Evolutionary conservation across 2,797 vertebrate genomes (phyloP).

Genomic region (Ctenopoma kingsleyae): DNA sequence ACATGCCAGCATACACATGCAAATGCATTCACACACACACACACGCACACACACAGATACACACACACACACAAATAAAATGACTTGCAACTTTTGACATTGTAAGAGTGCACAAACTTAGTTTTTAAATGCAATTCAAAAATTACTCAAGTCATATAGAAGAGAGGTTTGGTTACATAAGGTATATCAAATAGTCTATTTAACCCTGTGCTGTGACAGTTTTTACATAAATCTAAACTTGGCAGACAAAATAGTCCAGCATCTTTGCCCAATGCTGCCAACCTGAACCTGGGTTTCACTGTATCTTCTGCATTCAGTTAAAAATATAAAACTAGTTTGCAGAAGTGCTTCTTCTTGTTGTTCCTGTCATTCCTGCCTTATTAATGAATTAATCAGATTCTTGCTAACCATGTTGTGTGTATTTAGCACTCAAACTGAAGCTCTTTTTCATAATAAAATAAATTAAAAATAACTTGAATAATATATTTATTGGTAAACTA

Average conservation of each 20-base stretch:
- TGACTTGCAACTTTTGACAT: conserved; percentile 37
- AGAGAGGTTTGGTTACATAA: conserved; percentile 33
- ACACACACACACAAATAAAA: conserved; percentile 57
- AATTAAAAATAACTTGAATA: too few species aligned
- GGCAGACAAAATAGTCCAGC: conserved; percentile 30
- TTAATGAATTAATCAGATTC: background rate
- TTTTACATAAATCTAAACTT: conserved; percentile 55
- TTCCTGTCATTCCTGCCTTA: conserved; percentile 1
- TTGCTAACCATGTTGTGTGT: background rate
- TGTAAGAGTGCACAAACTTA: conserved; percentile 24
- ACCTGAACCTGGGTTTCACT: conserved; percentile 17
- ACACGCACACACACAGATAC: conserved; percentile 27
- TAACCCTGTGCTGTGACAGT: conserved; percentile 37
- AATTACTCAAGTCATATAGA: conserved; percentile 13
- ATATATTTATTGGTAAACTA: too few species aligned
- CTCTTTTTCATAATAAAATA: background rate
- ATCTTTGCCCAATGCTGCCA: conserved; percentile 21
- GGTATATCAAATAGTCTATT: conserved; percentile 39
- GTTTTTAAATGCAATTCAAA: conserved; percentile 32
- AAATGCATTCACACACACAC: conserved; percentile 28
- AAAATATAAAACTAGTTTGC: conserved; percentile 3
- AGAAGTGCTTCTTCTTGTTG: conserved; percentile 3
- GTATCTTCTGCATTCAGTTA: conserved; percentile 5
- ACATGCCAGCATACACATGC: background rate
- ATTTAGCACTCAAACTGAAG: background rate